Conservation (phyloP, 2,113 vertebrate species). For the Setophaga petechia region DNA sequence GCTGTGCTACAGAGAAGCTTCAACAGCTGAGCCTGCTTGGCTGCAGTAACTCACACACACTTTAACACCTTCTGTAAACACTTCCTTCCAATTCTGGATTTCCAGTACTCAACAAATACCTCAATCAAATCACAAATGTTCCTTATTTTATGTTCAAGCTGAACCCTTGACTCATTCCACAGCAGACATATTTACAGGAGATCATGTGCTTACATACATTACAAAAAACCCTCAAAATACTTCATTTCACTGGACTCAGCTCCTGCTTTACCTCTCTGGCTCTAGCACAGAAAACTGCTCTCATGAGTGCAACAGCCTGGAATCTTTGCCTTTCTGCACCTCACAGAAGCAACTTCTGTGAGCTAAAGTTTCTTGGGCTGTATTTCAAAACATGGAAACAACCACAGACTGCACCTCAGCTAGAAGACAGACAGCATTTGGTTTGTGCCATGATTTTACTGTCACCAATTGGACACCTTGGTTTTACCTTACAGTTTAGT, state of each 20-base stretch:
- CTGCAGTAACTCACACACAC: accelerated
- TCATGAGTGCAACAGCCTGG: background rate
- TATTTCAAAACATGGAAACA: background rate
- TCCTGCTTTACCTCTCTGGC: background rate
- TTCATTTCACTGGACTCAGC: background rate
- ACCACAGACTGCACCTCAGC: background rate
- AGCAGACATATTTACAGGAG: background rate
- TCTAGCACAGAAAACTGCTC: background rate
- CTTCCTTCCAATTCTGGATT: background rate
- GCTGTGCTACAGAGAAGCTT: background rate
- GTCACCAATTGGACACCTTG: accelerated
- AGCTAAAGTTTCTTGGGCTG: background rate
- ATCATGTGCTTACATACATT: background rate
- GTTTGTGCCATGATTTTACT: background rate
- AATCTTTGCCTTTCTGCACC: background rate
- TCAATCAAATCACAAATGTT: background rate
- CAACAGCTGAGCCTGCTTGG: background rate
- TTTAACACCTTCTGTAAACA: background rate
- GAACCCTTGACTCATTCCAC: background rate
- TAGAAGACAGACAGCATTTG: background rate
- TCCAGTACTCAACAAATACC: background rate
- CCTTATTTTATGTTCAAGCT: background rate
- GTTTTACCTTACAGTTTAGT: background rate
- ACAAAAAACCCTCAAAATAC: background rate
- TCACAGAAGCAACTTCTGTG: background rate